Evolutionary conservation across 1,140 invertebrate genomes (phyloP), one percentile per base, ranked within the genome.

Genomic region (Caenorhabditis remanei): DNA sequence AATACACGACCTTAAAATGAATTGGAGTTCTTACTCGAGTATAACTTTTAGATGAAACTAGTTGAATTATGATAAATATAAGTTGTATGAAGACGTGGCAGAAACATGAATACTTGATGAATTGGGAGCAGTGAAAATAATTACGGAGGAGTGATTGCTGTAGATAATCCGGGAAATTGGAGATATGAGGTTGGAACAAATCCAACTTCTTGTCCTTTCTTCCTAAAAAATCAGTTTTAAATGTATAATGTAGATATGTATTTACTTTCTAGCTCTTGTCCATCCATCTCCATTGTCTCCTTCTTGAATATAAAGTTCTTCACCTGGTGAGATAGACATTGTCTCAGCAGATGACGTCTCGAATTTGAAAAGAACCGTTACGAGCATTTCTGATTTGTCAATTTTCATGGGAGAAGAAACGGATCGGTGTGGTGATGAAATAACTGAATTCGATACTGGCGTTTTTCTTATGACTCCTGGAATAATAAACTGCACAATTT

Each of bases 51-150:
- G 65, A 43, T 79, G 46, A 50, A 50, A 50, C 43, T 79, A 79
- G 43, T 79, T 79, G n/a, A 79, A 50, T 50, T 79, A 79, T 79
- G 46, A 79, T 71, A 71, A 71, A 48, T 71, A 71, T 71, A 40
- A 71, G 41, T 48, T 48, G 65, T 6, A 8, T 19, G 9, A 71
- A 32, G 24, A 63, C 21, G n/a, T 11, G 32, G 32, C 7, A 63
- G 11, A 24, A 24, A 24, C 6, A 63, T 53, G 50, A 53, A 53
- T 53, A 16, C 6, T 32, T 58, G 56, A 58, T 58, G 11, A 63
- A 13, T 21, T 21, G 24, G 9, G 21, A 63, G n/a, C 11, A 32
- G 11, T 14, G 24, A 65, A 16, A 65, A 40, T 41, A 19, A 71
- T 71, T 71, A 71, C 46, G 43, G 65, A 1, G 65, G 65, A 16